phyloP scores from a whole-genome alignment of 1,140 invertebrate species.

The Diorhabda carinulata region DNA sequence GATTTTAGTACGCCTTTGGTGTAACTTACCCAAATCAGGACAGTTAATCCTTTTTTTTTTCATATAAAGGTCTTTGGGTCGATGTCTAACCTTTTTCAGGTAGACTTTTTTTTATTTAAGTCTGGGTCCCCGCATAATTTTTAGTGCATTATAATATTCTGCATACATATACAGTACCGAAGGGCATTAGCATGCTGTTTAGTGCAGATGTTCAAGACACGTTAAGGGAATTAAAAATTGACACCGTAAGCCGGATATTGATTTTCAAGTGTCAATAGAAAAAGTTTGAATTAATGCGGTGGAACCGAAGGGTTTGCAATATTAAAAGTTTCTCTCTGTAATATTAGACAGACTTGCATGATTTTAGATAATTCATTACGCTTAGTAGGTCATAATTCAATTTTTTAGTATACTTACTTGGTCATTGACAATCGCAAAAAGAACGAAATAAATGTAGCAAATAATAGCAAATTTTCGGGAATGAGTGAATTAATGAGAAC shows the following conservation, averaged over 20 bases:
- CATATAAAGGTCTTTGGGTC: neutral
- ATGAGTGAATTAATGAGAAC: no score
- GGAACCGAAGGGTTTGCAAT: no score
- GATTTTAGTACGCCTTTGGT: neutral
- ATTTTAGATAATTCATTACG: no score
- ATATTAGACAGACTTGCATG: no score
- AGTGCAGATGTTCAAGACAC: neutral
- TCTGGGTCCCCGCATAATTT: conserved; percentile 1
- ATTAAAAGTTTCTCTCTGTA: no score
- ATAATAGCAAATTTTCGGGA: no score
- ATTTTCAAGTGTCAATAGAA: neutral
- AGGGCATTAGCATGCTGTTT: conserved; percentile 1
- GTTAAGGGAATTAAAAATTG: neutral
- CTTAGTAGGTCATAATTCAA: no score
- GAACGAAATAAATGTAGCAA: no score
- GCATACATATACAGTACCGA: neutral
- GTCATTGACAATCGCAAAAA: no score
- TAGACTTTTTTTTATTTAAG: neutral
- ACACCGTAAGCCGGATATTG: neutral
- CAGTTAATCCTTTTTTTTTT: neutral
- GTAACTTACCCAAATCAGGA: neutral
- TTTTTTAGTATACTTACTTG: no score
- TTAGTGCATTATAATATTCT: conserved; percentile 3
- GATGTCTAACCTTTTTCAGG: neutral
- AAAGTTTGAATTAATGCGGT: no score